Percentiles rank a stretch among this genome's conserved stretches.
These are phyloP conservation scores for Ariopsis seemanni DNA, from an alignment of 2,113 vertebrate genomes.

Conservation along the genomic window DNA sequence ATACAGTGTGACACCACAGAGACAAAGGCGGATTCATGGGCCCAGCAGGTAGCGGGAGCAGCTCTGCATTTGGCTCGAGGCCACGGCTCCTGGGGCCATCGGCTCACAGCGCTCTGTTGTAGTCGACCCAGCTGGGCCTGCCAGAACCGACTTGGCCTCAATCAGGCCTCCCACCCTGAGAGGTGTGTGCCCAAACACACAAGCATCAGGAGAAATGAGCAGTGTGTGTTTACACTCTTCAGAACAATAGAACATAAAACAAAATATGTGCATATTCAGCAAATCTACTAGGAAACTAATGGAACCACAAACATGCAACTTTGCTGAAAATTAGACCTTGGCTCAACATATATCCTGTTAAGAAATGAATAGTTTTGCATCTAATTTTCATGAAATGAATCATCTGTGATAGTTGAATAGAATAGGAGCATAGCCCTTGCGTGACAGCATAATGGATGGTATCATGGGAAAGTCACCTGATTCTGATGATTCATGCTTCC, in stretches of 20 bases:
- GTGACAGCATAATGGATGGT: constrained; percentile 16
- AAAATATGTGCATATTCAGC: constrained; percentile 21
- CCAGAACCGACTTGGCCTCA: constrained; percentile 63
- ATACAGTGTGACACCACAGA: constrained; percentile 95
- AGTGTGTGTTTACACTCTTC: constrained; percentile 40
- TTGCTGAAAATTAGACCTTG: neutral
- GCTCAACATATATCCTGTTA: neutral
- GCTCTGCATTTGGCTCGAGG: constrained; percentile 74
- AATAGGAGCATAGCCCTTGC: neutral
- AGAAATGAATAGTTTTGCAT: neutral
- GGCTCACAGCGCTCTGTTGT: constrained; percentile 76
- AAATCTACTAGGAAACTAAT: neutral
- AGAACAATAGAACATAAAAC: constrained; percentile 33
- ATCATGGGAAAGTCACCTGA: constrained; percentile 37
- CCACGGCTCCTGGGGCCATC: constrained; percentile 71
- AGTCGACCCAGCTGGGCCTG: constrained; percentile 65
- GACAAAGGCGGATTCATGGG: constrained; percentile 98
- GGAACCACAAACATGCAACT: neutral
- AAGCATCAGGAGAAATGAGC: constrained; percentile 44
- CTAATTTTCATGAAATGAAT: neutral
- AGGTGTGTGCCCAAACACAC: constrained; percentile 50
- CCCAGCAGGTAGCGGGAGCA: constrained; percentile 95
- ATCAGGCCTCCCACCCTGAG: constrained; percentile 42
- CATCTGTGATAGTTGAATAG: neutral
- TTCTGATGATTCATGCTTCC: constrained; percentile 13